Base-by-base conservation (phyloP, 2,888 invertebrate genomes). In the Pseudococcus longispinus region DNA sequence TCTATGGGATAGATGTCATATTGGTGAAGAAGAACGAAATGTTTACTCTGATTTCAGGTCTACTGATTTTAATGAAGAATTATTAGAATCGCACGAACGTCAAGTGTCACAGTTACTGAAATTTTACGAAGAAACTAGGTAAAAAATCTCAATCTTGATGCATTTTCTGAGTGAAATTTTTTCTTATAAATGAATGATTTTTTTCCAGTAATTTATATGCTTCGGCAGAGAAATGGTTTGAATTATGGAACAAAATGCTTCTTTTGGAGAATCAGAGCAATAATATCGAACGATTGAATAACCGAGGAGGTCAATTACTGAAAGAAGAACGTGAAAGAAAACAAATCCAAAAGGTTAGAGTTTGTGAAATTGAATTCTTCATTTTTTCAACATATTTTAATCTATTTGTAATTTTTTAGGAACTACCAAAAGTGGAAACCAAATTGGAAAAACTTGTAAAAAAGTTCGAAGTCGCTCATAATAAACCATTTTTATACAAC, bases 301-400 rank as follows among this genome's bases (percentile, higher is more conserved):
- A 97, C 91, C 93, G 98, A 55, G 97, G 97, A 0, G 97, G 97
- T 0, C 95, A 96, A 89, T 91, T 98, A 8, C 91, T 98, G 1
- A 93, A 93, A 85, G 97, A 97, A 90, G 97, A 98, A 90, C 96
- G 95, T 89, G 96, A 96, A 89, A 91, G 97, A n/a, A 97, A 96
- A 90, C 92, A 93, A 11, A 93, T 96, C 13, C 92, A 93, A 51
- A 94, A 92, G 89, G 91, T 90, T 89, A 88, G 88, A 87, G 84
- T 88, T 65, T 60, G n/a, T 88, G 70, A 46, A 70, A 87, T 46
- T 86, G n/a, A 2, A 51, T n/a, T n/a, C 74, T 70, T 88, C 8
- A 74, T 84, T 70, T 26, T 42, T 70, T 26, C 9, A 65, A 60
- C 32, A 44, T 51, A 32, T 86, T 32, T 26, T 18, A 87, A 60